phyloP scores from a whole-genome alignment of 2,888 invertebrate species.

The Sesia bembeciformis region DNA sequence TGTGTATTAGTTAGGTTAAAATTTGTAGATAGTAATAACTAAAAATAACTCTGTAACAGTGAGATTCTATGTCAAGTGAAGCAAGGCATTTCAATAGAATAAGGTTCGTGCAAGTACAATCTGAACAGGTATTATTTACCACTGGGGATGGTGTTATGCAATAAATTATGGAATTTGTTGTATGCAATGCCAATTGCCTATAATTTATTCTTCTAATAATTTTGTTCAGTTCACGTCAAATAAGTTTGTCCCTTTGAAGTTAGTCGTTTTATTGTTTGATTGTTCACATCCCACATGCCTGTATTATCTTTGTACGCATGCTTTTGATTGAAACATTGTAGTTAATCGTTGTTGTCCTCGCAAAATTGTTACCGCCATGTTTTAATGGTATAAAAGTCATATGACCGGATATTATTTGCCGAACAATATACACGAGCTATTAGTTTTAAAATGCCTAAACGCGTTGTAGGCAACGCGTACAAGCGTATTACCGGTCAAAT shows the following conservation, averaged over 20 bases:
- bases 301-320: no score
- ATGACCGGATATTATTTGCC: no score
- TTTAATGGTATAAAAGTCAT: no score
- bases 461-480: neutral
- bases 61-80: conserved; percentile 37
- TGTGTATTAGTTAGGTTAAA: neutral
- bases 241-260: no score
- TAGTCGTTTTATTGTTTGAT: no score
- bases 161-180: neutral
- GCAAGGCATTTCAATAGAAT: conserved; percentile 44
- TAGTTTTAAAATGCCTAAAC: neutral
- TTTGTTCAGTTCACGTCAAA: no score
- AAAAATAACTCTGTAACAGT: neutral
- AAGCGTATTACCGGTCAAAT: conserved; percentile 3
- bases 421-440: neutral
- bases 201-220: no score
- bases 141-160: neutral
- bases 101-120: conserved; percentile 28
- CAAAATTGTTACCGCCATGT: no score
- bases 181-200: neutral
- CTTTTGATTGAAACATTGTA: no score
- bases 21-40: conserved; percentile 5
- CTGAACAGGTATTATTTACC: conserved; percentile 5
- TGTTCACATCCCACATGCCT: no score
- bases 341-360: no score